These are phyloP conservation scores for Elmis aenea DNA, from an alignment of 2,888 invertebrate species.

Conservation along the genomic window DNA sequence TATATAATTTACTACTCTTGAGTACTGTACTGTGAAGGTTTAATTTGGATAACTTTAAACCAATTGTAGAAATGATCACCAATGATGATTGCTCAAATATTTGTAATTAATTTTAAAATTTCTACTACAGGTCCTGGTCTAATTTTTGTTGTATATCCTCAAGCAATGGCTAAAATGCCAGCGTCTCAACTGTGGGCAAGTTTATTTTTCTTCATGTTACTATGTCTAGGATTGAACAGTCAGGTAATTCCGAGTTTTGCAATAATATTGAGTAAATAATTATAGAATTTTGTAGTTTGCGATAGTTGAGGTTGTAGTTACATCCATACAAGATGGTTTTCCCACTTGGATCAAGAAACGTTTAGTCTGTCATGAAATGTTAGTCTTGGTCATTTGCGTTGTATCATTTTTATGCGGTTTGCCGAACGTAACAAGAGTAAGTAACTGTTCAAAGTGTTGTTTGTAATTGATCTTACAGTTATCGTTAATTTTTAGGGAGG, in stretches of 20 bases:
- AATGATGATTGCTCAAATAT: too few relatives aligned
- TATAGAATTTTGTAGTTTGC: conserved; percentile 67
- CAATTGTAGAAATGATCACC: too few relatives aligned
- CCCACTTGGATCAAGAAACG: conserved; percentile 78
- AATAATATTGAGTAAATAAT: neutral
- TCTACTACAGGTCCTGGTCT: conserved; percentile 66
- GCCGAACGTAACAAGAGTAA: conserved; percentile 79
- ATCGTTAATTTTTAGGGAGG: conserved; percentile 79
- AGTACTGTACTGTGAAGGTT: too few relatives aligned
- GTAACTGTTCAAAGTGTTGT: too few relatives aligned
- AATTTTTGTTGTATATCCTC: conserved; percentile 87
- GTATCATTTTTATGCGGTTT: conserved; percentile 80
- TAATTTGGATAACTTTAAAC: too few relatives aligned
- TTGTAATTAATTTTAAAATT: too few relatives aligned
- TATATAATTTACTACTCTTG: too few relatives aligned
- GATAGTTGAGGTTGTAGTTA: conserved; percentile 90
- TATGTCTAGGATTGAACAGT: conserved; percentile 82
- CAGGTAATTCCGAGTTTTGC: conserved; percentile 55
- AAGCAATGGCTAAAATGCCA: conserved; percentile 90
- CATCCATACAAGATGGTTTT: conserved; percentile 90
- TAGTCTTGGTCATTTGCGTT: conserved; percentile 78
- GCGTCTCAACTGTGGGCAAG: conserved; percentile 87
- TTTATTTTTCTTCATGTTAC: conserved; percentile 84
- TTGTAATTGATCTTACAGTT: too few relatives aligned
- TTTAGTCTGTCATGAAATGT: conserved; percentile 79